These are phyloP conservation scores for Galago senegalensis DNA, from an alignment of 2,797 vertebrate species.

Conservation along the genomic window DNA sequence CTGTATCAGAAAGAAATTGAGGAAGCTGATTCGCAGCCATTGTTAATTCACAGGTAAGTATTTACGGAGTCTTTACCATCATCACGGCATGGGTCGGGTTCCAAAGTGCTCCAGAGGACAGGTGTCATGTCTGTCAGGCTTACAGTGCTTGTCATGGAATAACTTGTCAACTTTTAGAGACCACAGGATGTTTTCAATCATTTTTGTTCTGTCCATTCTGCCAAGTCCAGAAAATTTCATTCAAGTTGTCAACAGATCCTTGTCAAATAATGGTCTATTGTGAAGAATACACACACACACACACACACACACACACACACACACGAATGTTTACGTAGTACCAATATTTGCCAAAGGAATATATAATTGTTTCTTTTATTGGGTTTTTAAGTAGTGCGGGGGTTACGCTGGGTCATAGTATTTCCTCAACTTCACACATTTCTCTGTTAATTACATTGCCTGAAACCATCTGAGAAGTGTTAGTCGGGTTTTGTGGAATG, in stretches of 20 bases:
- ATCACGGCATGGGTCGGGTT: not conserved
- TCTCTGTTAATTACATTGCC: constrained; percentile 68
- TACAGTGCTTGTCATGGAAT: not conserved
- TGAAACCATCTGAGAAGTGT: not conserved
- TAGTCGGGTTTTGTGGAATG: constrained; percentile 39
- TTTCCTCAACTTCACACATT: constrained; percentile 67
- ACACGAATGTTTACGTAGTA: not conserved
- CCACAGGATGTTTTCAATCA: not conserved
- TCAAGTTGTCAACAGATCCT: not conserved
- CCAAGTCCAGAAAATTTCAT: not conserved
- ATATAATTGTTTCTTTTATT: not conserved
- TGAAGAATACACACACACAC: not conserved
- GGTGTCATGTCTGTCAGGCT: not conserved
- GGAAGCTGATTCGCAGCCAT: not conserved
- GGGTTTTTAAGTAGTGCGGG: constrained; percentile 43
- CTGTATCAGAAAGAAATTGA: not conserved
- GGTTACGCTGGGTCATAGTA: not conserved
- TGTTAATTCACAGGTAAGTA: constrained; percentile 22
- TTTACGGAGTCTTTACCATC: not conserved
- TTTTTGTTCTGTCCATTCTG: not conserved
- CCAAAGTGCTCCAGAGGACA: not conserved
- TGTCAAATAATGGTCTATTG: constrained; percentile 14
- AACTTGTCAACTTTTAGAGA: constrained; percentile 6
- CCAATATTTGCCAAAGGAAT: constrained; percentile 33
- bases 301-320: not conserved